phyloP scores from a whole-genome alignment of 2,113 vertebrate species.

The Mirounga angustirostris region DNA sequence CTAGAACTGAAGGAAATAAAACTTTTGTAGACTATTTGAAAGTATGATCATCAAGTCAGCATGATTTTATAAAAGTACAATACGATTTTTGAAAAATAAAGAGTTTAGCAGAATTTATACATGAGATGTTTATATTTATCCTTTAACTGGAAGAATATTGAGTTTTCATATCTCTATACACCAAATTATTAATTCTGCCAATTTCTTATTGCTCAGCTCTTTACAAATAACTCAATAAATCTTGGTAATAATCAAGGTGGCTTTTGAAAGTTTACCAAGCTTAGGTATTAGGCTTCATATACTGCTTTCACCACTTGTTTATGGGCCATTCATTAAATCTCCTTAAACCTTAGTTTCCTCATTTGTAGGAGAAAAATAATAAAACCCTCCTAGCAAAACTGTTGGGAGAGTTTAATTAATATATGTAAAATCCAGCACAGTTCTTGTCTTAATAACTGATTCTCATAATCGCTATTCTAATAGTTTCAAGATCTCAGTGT shows the following conservation, averaged over 20 bases:
- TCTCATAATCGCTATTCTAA: constrained; percentile 20
- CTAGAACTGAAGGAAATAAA: constrained; percentile 71
- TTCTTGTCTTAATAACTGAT: constrained; percentile 27
- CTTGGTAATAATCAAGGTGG: constrained; percentile 1
- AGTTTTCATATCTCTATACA: constrained; percentile 46
- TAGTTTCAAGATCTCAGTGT: background rate
- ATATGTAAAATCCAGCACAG: background rate
- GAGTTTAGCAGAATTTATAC: constrained; percentile 37
- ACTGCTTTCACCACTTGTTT: background rate
- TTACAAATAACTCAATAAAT: constrained; percentile 28
- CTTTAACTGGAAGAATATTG: constrained; percentile 44
- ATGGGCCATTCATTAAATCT: background rate
- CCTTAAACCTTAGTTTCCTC: background rate
- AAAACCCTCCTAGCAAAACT: constrained; percentile 3
- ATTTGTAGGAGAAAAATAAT: background rate
- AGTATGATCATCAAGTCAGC: background rate
- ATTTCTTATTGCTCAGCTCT: constrained; percentile 62
- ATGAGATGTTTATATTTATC: background rate
- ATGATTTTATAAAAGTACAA: background rate
- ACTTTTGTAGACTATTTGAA: constrained; percentile 29
- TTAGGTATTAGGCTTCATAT: background rate
- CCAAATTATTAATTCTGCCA: constrained; percentile 63
- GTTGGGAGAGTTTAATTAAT: background rate
- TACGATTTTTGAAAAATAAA: constrained; percentile 13
- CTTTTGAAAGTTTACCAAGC: background rate